Evolutionary conservation across 1,140 invertebrate species (phyloP).

Genomic region (Choristoneura fumiferana): DNA sequence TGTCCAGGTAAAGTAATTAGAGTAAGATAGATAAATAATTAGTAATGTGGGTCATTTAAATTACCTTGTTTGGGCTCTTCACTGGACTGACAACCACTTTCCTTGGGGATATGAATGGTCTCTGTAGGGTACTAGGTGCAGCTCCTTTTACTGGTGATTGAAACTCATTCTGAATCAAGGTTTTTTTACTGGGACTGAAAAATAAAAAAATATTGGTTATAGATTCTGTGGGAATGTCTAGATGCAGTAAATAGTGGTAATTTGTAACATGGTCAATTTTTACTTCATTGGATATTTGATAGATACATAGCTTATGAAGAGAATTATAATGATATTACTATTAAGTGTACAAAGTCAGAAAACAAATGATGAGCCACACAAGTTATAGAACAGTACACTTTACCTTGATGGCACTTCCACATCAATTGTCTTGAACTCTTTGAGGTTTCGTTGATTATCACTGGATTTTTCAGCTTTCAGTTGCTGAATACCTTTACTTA

Average conservation of each 20-base stretch:
- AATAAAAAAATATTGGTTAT: constrained; percentile 21
- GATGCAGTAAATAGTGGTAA: too few species aligned
- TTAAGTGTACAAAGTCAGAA: too few species aligned
- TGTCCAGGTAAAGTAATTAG: too few species aligned
- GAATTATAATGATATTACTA: too few species aligned
- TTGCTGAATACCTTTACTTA: constrained; percentile 78
- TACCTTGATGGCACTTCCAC: constrained; percentile 86
- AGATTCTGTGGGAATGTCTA: too few species aligned
- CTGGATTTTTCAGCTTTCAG: constrained; percentile 56
- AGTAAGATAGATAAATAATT: too few species aligned
- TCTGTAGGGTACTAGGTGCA: constrained; percentile 23
- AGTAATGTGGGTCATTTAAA: constrained; percentile 2
- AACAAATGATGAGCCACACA: too few species aligned
- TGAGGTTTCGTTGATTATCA: constrained; percentile 75
- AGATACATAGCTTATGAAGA: too few species aligned
- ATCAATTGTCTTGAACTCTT: constrained; percentile 85
- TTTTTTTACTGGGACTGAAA: constrained; percentile 81
- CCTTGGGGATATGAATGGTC: constrained; percentile 74
- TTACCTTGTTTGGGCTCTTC: constrained; percentile 78
- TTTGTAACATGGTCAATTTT: too few species aligned
- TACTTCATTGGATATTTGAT: too few species aligned
- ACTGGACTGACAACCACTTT: constrained; percentile 80
- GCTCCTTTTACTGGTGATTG: constrained; percentile 46
- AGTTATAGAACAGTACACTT: constrained; percentile 27
- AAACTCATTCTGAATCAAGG: constrained; percentile 56